phyloP scores from a whole-genome alignment of 2,797 vertebrate species.

The Chloroceryle inda region DNA sequence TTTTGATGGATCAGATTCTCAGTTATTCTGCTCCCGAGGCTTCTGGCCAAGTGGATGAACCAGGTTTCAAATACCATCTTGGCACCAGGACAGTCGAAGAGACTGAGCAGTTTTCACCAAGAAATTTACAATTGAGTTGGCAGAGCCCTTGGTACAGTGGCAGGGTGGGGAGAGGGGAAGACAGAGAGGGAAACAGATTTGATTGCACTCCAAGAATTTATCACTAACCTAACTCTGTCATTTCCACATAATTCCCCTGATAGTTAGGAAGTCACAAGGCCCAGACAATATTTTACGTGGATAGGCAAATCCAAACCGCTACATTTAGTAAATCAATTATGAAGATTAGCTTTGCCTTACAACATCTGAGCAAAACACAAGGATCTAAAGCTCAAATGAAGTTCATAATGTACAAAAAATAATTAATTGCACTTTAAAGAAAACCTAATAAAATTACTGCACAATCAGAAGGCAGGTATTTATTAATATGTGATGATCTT shows the following conservation, averaged over 20 bases:
- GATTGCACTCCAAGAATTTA: background rate
- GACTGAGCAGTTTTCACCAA: background rate
- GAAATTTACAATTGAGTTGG: background rate
- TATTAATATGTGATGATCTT: background rate
- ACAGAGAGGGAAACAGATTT: background rate
- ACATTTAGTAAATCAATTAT: background rate
- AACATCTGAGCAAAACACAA: background rate
- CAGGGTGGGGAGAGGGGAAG: background rate
- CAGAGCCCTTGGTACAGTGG: background rate
- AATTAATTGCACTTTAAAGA: background rate
- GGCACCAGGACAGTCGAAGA: background rate
- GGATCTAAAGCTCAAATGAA: background rate
- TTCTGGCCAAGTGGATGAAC: background rate
- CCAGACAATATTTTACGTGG: accelerated
- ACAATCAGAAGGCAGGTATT: background rate
- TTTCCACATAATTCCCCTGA: background rate
- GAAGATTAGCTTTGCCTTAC: background rate
- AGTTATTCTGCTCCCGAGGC: background rate
- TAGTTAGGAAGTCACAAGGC: background rate
- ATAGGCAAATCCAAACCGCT: background rate
- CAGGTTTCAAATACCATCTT: background rate
- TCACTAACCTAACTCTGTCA: background rate
- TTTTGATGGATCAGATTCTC: background rate
- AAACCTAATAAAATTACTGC: background rate
- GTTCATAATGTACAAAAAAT: background rate